Evolutionary conservation across 2,113 vertebrate genomes (phyloP).

Genomic region (Lonchura striata): DNA sequence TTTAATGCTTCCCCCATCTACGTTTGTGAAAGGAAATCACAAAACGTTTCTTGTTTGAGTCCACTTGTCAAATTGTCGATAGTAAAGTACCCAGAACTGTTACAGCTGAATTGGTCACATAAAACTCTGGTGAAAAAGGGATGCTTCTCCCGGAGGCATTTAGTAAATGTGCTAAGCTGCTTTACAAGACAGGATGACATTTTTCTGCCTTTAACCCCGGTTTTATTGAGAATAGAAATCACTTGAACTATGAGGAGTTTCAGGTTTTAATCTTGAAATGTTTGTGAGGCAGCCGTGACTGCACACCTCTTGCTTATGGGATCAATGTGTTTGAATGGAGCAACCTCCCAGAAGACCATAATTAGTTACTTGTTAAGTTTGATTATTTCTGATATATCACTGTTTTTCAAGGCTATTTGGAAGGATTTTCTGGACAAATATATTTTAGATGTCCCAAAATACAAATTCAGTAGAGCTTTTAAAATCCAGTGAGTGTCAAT

Average conservation of each 20-base stretch:
- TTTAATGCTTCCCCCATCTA: conserved; percentile 23
- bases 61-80: conserved; percentile 37
- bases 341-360: background rate
- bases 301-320: background rate
- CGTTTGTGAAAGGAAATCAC: conserved; percentile 31
- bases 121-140: conserved; percentile 46
- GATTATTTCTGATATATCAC: background rate
- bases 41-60: conserved; percentile 35
- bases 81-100: conserved; percentile 44
- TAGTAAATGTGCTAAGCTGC: conserved; percentile 26
- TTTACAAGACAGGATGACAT: conserved; percentile 42
- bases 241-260: background rate
- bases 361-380: background rate
- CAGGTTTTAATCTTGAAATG: background rate
- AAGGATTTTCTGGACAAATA: background rate
- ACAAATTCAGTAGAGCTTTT: background rate
- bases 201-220: conserved; percentile 31
- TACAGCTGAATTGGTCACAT: conserved; percentile 50
- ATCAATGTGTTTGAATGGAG: background rate
- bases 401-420: background rate
- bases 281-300: background rate
- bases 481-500: background rate
- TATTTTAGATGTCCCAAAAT: background rate
- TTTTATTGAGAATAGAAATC: conserved; percentile 32
- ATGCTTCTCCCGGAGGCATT: conserved; percentile 38